Conservation (phyloP, 2,888 invertebrate species). For the Oscheius sp. region DNA sequence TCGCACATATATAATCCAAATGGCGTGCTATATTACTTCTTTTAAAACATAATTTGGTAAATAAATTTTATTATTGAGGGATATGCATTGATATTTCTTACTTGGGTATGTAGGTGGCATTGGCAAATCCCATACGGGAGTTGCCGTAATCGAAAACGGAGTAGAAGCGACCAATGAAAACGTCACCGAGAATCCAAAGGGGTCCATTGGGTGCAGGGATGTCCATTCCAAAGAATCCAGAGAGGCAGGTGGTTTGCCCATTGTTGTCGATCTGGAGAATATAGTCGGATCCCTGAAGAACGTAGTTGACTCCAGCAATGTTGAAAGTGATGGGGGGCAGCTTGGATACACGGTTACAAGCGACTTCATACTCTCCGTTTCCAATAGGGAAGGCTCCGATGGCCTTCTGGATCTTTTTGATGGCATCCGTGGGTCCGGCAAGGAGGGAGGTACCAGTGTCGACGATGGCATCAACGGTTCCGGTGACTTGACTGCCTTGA, state of each 20-base stretch:
- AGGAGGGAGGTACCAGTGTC: constrained; percentile 95
- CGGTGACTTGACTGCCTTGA: constrained; percentile 34
- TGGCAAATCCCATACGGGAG: constrained; percentile 87
- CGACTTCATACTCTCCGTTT: constrained; percentile 80
- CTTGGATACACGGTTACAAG: constrained; percentile 81
- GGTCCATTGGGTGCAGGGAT: constrained; percentile 83
- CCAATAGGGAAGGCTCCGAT: constrained; percentile 80
- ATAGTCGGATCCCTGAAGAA: constrained; percentile 83
- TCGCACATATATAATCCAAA: too few species aligned
- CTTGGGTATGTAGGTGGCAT: constrained; percentile 30
- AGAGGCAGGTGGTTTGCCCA: constrained; percentile 81
- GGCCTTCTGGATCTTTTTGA: constrained; percentile 80
- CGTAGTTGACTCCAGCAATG: constrained; percentile 81
- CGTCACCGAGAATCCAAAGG: constrained; percentile 96
- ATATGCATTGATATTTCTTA: too few species aligned
- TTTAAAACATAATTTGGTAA: too few species aligned
- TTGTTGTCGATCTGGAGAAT: constrained; percentile 76
- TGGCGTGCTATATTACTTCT: too few species aligned
- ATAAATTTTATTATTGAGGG: too few species aligned
- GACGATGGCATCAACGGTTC: constrained; percentile 88
- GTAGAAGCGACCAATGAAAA: constrained; percentile 94
- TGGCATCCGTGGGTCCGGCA: constrained; percentile 85
- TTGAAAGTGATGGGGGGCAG: constrained; percentile 84
- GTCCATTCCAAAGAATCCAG: constrained; percentile 95
- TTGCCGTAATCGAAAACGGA: constrained; percentile 92